Percentiles rank a stretch among this genome's conserved stretches.
Evolutionary conservation across 2,797 vertebrate genomes (phyloP).

Genomic region (Momotus momota): DNA sequence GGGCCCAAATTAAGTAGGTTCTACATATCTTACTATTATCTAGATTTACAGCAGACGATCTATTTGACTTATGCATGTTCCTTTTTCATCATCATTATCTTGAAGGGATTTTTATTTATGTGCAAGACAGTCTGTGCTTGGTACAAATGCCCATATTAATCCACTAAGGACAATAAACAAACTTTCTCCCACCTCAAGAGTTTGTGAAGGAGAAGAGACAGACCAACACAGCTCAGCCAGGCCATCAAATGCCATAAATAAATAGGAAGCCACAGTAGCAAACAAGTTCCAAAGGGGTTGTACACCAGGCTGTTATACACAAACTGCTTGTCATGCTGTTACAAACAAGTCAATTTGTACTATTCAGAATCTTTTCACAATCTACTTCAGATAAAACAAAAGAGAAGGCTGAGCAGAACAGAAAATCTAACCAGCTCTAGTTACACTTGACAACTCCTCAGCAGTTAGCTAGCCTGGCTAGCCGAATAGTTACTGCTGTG

Average conservation of each 20-base stretch:
- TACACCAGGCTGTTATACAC: not conserved
- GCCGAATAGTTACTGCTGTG: not conserved
- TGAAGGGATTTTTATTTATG: slow-evolving; percentile 1
- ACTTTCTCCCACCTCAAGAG: not conserved
- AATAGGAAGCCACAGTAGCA: not conserved
- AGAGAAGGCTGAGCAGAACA: not conserved
- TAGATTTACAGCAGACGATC: not conserved
- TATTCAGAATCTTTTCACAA: not conserved
- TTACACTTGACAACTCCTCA: not conserved
- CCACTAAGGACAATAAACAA: not conserved
- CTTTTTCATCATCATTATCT: not conserved
- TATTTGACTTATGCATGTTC: not conserved
- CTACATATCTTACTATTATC: not conserved
- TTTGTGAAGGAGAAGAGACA: not conserved
- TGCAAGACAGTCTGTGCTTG: not conserved
- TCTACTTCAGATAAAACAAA: not conserved
- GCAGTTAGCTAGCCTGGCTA: not conserved
- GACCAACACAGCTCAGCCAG: not conserved
- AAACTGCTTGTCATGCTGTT: not conserved
- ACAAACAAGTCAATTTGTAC: not conserved
- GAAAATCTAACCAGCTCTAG: not conserved
- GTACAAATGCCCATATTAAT: not conserved
- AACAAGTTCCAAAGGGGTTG: not conserved
- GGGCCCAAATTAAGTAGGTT: not conserved
- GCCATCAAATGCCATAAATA: not conserved